These are phyloP conservation scores for Mustelus asterias DNA, from an alignment of 2,113 vertebrate species.

Conservation along the genomic window DNA sequence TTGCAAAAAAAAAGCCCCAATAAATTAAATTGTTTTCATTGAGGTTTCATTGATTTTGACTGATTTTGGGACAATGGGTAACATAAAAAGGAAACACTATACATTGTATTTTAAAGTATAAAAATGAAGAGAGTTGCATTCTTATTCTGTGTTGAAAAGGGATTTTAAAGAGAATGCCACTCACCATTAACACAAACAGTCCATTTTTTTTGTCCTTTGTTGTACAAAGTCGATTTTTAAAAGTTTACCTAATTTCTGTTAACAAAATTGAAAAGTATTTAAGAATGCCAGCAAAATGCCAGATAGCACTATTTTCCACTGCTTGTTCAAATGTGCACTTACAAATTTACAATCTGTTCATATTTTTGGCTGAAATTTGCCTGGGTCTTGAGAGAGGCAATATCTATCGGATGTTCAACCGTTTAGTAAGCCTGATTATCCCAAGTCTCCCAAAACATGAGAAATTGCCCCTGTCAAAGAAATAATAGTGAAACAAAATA, in stretches of 20 bases:
- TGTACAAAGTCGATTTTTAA: slow-evolving; percentile 45
- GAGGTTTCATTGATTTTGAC: background rate
- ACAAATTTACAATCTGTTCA: background rate
- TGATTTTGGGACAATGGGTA: background rate
- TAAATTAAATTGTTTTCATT: background rate
- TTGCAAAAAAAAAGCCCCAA: background rate
- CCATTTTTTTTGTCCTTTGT: slow-evolving; percentile 10
- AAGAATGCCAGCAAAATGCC: background rate
- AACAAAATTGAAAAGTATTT: background rate
- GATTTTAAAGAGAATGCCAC: background rate
- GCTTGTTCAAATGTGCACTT: background rate
- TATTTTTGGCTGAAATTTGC: background rate
- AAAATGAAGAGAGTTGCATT: background rate
- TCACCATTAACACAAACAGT: background rate
- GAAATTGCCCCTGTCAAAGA: background rate
- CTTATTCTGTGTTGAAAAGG: background rate
- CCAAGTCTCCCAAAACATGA: background rate
- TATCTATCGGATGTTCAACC: background rate
- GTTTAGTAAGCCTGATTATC: background rate
- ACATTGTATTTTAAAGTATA: background rate
- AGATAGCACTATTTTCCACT: background rate
- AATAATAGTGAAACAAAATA: background rate
- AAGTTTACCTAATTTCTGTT: background rate
- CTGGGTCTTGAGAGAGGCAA: background rate
- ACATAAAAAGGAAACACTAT: background rate